Evolutionary conservation across 2,888 invertebrate species (phyloP).

Genomic region (Acrobasis consociella): DNA sequence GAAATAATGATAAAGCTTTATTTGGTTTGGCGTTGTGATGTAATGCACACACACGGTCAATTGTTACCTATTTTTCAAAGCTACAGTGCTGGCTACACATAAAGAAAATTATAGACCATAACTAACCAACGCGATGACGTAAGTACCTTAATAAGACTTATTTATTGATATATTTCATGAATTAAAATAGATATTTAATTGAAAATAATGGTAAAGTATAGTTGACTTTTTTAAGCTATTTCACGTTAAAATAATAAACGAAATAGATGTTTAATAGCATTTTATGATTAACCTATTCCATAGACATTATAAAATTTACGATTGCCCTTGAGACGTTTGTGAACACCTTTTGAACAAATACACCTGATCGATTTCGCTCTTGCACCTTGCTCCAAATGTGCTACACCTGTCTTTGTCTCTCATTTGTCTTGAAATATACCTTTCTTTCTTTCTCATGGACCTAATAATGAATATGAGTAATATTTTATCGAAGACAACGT

Average conservation of each 20-base stretch:
- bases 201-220: neutral
- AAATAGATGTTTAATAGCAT: neutral
- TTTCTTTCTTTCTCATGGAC: slow-evolving; percentile 41
- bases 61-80: too few relatives aligned
- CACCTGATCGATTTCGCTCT: slow-evolving; percentile 73
- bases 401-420: slow-evolving; percentile 55
- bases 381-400: slow-evolving; percentile 75
- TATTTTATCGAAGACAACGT: neutral
- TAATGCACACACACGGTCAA: too few relatives aligned
- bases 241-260: neutral
- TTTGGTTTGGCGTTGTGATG: too few relatives aligned
- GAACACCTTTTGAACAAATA: slow-evolving; percentile 78
- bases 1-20: too few relatives aligned
- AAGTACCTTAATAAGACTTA: too few relatives aligned
- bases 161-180: too few relatives aligned
- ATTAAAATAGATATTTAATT: too few relatives aligned
- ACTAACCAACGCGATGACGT: too few relatives aligned
- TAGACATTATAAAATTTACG: slow-evolving; percentile 57
- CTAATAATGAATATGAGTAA: slow-evolving; percentile 36
- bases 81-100: too few relatives aligned
- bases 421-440: slow-evolving; percentile 39
- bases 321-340: slow-evolving; percentile 51
- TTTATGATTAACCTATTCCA: slow-evolving; percentile 11
- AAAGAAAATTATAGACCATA: too few relatives aligned
- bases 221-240: neutral